Percentiles rank a stretch among this genome's conserved stretches.
Evolutionary conservation across 1,140 invertebrate species (phyloP).

Genomic region (Trachymyrmex cornetzi): DNA sequence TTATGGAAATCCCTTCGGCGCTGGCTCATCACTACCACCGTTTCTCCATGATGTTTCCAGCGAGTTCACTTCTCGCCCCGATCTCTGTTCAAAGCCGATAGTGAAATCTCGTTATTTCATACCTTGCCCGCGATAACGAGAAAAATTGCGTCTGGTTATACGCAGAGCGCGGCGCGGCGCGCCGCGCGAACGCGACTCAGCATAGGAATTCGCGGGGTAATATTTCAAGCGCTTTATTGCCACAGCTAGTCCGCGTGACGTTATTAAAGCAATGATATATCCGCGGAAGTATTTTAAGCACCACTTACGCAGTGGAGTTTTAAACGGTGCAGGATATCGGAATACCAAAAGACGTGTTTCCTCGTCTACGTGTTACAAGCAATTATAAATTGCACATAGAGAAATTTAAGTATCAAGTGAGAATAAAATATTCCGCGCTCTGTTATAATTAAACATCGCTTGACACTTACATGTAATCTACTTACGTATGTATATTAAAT

Average conservation of each 20-base stretch:
- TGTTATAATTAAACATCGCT: neutral
- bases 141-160: slow-evolving; percentile 71
- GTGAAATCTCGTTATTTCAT: slow-evolving; percentile 73
- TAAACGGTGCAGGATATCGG: slow-evolving; percentile 3
- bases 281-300: slow-evolving; percentile 45
- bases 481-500: neutral
- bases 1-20: slow-evolving; percentile 83
- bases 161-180: neutral
- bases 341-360: neutral
- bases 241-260: slow-evolving; percentile 16
- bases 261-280: slow-evolving; percentile 52
- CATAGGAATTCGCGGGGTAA: slow-evolving; percentile 10
- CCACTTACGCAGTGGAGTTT: slow-evolving; percentile 2
- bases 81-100: slow-evolving; percentile 73
- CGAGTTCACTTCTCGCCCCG: slow-evolving; percentile 55
- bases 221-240: slow-evolving; percentile 57
- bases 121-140: slow-evolving; percentile 66
- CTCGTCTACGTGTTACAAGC: neutral
- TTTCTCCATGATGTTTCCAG: slow-evolving; percentile 58
- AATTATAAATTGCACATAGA: slow-evolving; percentile 3
- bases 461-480: neutral
- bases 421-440: neutral
- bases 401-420: neutral
- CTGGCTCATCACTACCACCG: slow-evolving; percentile 76
- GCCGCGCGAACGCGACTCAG: neutral